Conservation (phyloP, 2,113 vertebrate species). For the Aix galericulata region DNA sequence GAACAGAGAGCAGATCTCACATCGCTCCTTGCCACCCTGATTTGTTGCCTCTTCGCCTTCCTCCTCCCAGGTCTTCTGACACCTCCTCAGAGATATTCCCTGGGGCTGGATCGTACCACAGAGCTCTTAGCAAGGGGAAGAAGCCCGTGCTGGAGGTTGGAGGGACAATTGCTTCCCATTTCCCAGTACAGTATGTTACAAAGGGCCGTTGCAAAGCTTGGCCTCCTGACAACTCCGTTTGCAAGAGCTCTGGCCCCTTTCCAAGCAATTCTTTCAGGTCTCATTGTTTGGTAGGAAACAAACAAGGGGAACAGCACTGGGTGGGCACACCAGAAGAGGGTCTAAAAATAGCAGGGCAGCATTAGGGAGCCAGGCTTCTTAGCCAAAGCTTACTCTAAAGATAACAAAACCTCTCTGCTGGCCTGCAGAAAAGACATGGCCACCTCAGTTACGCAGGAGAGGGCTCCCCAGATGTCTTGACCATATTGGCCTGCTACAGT, state of each 20-base stretch:
- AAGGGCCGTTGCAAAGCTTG: slow-evolving; percentile 26
- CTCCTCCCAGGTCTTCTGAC: not conserved
- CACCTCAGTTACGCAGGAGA: not conserved
- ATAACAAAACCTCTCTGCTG: not conserved
- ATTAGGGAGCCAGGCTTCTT: slow-evolving; percentile 51
- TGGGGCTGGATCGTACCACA: not conserved
- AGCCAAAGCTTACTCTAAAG: slow-evolving; percentile 1
- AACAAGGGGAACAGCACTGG: slow-evolving; percentile 74
- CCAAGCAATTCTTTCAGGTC: slow-evolving; percentile 76
- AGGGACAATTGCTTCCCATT: not conserved
- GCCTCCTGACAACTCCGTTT: slow-evolving; percentile 30
- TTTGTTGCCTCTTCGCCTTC: not conserved
- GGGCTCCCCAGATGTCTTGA: not conserved
- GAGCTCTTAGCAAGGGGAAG: not conserved
- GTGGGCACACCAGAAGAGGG: slow-evolving; percentile 68
- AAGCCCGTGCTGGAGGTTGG: not conserved
- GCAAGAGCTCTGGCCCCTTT: slow-evolving; percentile 40
- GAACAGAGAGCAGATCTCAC: not conserved
- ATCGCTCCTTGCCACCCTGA: not conserved
- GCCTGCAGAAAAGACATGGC: not conserved
- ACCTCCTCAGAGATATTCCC: not conserved
- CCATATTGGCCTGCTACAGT: not conserved
- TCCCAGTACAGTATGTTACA: slow-evolving; percentile 23
- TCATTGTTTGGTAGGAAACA: slow-evolving; percentile 75
- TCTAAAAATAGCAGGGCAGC: slow-evolving; percentile 69